Conservation (phyloP, 2,113 vertebrate genomes). For the Aythya baeri region DNA sequence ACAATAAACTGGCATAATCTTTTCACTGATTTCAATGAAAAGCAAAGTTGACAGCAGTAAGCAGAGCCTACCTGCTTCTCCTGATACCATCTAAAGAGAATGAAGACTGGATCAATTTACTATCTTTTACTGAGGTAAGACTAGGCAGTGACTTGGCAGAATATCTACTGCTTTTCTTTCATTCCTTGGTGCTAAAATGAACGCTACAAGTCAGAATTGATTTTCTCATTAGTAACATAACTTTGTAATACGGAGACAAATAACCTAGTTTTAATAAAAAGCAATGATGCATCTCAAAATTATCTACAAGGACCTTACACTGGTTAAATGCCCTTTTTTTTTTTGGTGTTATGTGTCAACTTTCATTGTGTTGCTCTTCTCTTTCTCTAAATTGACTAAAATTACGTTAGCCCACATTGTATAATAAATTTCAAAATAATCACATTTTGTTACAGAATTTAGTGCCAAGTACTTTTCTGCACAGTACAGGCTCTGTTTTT, state of each 20-base stretch:
- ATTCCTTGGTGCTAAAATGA: background rate
- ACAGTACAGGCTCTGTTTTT: conserved; percentile 5
- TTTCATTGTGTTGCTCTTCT: background rate
- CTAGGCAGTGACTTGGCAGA: background rate
- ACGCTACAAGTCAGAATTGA: background rate
- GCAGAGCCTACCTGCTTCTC: background rate
- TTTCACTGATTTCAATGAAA: background rate
- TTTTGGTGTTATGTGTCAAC: background rate
- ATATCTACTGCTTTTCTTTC: background rate
- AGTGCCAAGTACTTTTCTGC: background rate
- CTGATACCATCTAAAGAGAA: background rate
- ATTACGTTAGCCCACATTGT: background rate
- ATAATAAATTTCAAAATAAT: background rate
- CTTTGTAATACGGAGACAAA: background rate
- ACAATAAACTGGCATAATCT: background rate
- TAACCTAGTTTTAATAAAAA: background rate
- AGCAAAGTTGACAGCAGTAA: background rate
- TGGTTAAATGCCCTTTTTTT: background rate
- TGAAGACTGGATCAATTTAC: background rate
- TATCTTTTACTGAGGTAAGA: background rate
- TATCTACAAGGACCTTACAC: background rate
- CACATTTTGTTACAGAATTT: background rate
- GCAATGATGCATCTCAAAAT: background rate
- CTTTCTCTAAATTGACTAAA: conserved; percentile 6
- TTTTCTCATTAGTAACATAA: background rate